phyloP scores from a whole-genome alignment of 92 coral and sea anemone species.

The Muricea muricata region DNA sequence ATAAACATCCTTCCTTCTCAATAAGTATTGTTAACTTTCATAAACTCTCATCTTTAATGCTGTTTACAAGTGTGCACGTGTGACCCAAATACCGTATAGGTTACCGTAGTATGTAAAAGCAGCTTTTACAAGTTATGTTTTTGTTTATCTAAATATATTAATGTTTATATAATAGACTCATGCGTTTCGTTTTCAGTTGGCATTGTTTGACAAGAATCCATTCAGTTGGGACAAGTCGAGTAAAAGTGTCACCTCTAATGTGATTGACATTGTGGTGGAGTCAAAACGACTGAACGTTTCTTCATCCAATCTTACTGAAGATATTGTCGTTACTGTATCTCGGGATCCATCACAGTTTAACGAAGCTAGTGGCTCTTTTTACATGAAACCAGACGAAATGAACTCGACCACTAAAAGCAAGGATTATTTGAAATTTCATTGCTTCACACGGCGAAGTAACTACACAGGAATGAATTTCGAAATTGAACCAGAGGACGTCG shows the following conservation, averaged over 20 bases:
- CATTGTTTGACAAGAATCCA: slow-evolving; percentile 45
- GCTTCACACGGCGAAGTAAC: slow-evolving; percentile 2
- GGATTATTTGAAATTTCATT: slow-evolving; percentile 36
- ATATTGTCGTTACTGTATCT: slow-evolving; percentile 64
- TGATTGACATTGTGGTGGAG: slow-evolving; percentile 48
- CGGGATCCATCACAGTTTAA: slow-evolving; percentile 61
- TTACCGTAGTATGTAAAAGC: too few relatives aligned
- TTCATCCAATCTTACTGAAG: slow-evolving; percentile 54
- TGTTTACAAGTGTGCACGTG: too few relatives aligned
- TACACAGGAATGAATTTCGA: neutral
- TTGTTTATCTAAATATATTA: too few relatives aligned
- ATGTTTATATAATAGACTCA: too few relatives aligned
- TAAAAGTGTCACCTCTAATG: slow-evolving; percentile 57
- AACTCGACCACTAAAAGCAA: neutral
- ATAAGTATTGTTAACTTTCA: too few relatives aligned
- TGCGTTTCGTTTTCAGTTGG: slow-evolving; percentile 59
- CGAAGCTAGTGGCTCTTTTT: neutral
- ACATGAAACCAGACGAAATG: neutral
- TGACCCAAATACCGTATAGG: too few relatives aligned
- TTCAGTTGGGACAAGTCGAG: slow-evolving; percentile 78
- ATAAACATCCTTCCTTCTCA: too few relatives aligned
- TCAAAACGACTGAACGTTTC: neutral
- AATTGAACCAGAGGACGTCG: neutral
- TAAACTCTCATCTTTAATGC: too few relatives aligned
- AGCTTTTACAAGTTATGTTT: too few relatives aligned